phyloP scores from a whole-genome alignment of 1,140 invertebrate genomes.

The Homarus americanus region DNA sequence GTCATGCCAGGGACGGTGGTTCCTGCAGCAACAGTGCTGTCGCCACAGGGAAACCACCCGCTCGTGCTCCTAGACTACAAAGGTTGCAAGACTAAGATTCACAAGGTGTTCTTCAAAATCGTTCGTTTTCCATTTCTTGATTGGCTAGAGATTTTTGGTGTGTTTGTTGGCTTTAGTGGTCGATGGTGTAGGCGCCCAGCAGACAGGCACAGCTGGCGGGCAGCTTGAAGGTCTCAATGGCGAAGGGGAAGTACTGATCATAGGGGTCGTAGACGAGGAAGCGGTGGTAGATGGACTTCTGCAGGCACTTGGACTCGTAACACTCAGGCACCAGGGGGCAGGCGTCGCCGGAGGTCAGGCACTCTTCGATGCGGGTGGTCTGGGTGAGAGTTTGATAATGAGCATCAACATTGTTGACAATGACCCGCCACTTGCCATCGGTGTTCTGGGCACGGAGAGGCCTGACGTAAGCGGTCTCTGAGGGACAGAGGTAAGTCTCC shows the following conservation, averaged over 20 bases:
- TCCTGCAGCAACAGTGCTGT: neutral
- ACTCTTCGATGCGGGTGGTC: slow-evolving; percentile 76
- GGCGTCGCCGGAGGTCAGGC: slow-evolving; percentile 66
- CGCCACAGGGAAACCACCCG: neutral
- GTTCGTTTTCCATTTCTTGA: neutral
- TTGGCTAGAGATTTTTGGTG: slow-evolving; percentile 16
- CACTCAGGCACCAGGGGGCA: slow-evolving; percentile 76
- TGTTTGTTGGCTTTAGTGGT: slow-evolving; percentile 23
- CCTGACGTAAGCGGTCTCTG: slow-evolving; percentile 74
- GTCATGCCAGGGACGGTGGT: slow-evolving; percentile 14
- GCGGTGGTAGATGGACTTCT: slow-evolving; percentile 76
- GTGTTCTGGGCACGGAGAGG: slow-evolving; percentile 76
- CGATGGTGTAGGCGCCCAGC: slow-evolving; percentile 65
- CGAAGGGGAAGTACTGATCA: slow-evolving; percentile 76
- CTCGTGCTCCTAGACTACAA: slow-evolving; percentile 25
- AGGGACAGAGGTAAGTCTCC: slow-evolving; percentile 76
- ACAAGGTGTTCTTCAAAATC: neutral
- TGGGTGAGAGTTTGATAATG: slow-evolving; percentile 74
- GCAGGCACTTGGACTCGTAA: slow-evolving; percentile 76
- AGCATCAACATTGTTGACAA: slow-evolving; percentile 76
- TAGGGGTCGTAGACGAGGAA: slow-evolving; percentile 76
- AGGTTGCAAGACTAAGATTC: neutral
- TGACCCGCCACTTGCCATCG: slow-evolving; percentile 76
- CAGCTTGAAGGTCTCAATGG: slow-evolving; percentile 76
- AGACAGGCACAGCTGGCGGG: slow-evolving; percentile 76